Conservation (phyloP, 2,113 vertebrate genomes). For the Accipiter virgatus region DNA sequence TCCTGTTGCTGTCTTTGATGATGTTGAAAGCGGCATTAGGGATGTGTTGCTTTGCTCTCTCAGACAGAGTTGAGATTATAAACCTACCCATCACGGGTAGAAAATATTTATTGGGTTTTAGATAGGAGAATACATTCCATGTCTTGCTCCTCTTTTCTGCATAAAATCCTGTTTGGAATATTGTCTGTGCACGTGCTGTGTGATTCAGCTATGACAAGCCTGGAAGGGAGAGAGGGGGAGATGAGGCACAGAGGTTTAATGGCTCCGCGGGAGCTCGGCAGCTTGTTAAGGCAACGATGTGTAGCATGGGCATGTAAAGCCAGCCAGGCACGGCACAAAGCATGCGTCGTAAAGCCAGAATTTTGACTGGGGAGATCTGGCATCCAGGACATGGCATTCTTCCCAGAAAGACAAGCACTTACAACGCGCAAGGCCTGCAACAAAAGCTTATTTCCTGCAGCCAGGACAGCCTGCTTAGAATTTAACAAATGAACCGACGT, state of each 20-base stretch:
- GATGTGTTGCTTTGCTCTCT: neutral
- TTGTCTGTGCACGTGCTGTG: neutral
- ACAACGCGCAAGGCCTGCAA: neutral
- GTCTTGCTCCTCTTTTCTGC: neutral
- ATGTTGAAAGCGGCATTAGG: neutral
- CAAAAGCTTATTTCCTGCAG: neutral
- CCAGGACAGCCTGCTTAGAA: neutral
- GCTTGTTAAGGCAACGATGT: neutral
- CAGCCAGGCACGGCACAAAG: neutral
- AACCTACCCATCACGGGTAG: neutral
- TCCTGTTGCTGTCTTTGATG: neutral
- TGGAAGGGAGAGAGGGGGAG: neutral
- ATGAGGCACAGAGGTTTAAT: slow-evolving; percentile 1
- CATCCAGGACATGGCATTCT: neutral
- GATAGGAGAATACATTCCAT: neutral
- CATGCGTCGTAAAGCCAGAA: rapidly evolving
- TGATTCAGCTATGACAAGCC: neutral
- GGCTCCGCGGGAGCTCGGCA: neutral
- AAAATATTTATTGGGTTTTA: neutral
- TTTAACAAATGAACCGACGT: neutral
- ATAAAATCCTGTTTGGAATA: neutral
- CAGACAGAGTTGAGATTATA: neutral
- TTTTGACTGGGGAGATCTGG: neutral
- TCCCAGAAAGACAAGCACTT: neutral
- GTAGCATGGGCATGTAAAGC: neutral